phyloP scores from a whole-genome alignment of 2,888 invertebrate genomes.

The Drosophila kanekoi region DNA sequence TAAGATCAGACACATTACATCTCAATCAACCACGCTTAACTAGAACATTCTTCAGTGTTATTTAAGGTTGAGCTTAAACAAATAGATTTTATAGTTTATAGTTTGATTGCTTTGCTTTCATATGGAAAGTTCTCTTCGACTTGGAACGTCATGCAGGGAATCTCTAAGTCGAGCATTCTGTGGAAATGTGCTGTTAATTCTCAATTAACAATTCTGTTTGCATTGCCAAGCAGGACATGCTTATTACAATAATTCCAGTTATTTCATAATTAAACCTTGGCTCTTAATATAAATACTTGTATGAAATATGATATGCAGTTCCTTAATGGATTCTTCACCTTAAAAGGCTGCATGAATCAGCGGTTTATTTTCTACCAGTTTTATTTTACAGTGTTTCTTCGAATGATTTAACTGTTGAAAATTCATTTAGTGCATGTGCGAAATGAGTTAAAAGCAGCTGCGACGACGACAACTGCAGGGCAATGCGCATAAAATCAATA shows the following conservation, averaged over 20 bases:
- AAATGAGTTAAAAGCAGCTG: constrained; percentile 54
- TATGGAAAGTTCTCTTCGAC: neutral
- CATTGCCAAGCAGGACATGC: constrained; percentile 17
- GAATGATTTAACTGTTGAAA: constrained; percentile 55
- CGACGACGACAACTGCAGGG: constrained; percentile 40
- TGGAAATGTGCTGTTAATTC: neutral
- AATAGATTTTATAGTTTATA: no score
- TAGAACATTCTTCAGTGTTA: no score
- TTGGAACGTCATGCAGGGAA: neutral
- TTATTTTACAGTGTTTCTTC: constrained; percentile 24
- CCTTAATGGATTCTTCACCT: constrained; percentile 29
- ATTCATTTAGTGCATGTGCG: constrained; percentile 48
- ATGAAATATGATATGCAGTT: constrained; percentile 26
- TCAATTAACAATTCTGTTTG: constrained; percentile 23
- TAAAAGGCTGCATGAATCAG: constrained; percentile 21
- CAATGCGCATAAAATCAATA: constrained; percentile 71
- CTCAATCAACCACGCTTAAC: no score
- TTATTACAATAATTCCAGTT: constrained; percentile 13
- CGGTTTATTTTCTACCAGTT: constrained; percentile 3
- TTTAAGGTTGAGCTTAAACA: no score
- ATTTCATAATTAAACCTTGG: constrained; percentile 46
- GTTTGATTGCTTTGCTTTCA: neutral
- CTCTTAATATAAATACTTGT: constrained; percentile 19
- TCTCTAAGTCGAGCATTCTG: neutral
- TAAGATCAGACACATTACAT: no score